Evolutionary conservation across 2,888 invertebrate genomes (phyloP), one percentile per base, ranked within the genome.

Genomic region (Subacronicta megacephala): DNA sequence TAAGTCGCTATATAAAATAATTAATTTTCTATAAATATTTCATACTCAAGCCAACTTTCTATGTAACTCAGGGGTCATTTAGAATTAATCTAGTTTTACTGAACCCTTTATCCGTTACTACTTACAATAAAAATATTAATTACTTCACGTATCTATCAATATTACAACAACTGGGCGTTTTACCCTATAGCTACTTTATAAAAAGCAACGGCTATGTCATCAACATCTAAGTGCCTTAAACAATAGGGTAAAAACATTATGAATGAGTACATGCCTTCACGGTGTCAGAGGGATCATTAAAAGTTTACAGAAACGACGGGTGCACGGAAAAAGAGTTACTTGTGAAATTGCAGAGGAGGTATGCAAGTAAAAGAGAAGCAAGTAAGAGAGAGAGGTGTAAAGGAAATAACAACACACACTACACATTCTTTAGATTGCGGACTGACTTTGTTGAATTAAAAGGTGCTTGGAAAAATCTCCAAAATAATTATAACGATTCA

Each of bases 221-320:
- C 38, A 17, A 23, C 46, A 31, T 13, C 29, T 38, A 26, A 26
- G 26, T 26, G 43, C 46, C 15, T 33, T 33, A 58, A 57, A 74
- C 72, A 73, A 75, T 65, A 58, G 62, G 31, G 41, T 74, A 74
- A 74, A 75, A 74, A 74, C 56, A 2, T 31, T 38, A 52, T 72
- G 60, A 69, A 75, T 69, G 72, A 50, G 53, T 61, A 72, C 45
- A 69, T 74, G 42, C 72, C 75, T 38, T 59, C 75, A 75, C 75
- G 74, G 41, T 36, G 43, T 44, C 41, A 42, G 38, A 35, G 35
- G 31, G 33, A 43, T 29, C 40, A 61, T 72, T 74, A 72, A 49
- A 43, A 37, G 49, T 49, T 57, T 62, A 53, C 42, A 0, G 45
- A 58, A 31, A 31, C 31, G 12, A 31, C 31, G 29, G 29, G 29